A percentile compares a stretch with the other conserved stretches of the same genome.
Evolutionary conservation across 2,888 invertebrate genomes (phyloP).

Genomic region (Dermolepida albohirtum): DNA sequence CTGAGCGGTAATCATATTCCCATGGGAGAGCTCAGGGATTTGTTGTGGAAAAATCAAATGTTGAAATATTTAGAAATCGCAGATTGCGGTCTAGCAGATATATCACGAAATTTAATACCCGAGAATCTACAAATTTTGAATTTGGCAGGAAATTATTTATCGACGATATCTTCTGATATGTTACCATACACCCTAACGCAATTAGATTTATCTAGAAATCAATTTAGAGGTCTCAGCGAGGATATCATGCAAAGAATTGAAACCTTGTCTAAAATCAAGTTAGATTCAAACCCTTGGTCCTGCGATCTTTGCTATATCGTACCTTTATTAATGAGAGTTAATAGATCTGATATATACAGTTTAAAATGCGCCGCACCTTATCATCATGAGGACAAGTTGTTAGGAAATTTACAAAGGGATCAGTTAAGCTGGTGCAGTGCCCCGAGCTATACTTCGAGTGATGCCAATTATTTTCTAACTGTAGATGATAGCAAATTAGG

Average conservation of each 20-base stretch:
- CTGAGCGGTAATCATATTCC: constrained; percentile 78
- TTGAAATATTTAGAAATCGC: constrained; percentile 71
- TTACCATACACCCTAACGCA: constrained; percentile 70
- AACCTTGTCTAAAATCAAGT: constrained; percentile 57
- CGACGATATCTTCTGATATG: constrained; percentile 68
- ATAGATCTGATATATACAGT: constrained; percentile 67
- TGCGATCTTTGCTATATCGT: constrained; percentile 77
- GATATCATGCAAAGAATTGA: constrained; percentile 63
- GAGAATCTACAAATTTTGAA: constrained; percentile 72
- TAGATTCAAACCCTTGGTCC: constrained; percentile 75
- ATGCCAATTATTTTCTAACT: constrained; percentile 63
- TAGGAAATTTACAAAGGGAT: constrained; percentile 62
- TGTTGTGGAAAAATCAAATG: constrained; percentile 68
- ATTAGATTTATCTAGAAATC: constrained; percentile 80
- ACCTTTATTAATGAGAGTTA: constrained; percentile 71
- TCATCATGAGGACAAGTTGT: constrained; percentile 67
- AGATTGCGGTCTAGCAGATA: constrained; percentile 70
- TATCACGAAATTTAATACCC: constrained; percentile 70
- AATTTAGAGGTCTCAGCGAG: constrained; percentile 72
- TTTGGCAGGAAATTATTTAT: constrained; percentile 78
- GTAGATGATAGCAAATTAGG: constrained; percentile 70
- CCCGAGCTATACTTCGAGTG: constrained; percentile 68
- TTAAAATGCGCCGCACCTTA: constrained; percentile 72
- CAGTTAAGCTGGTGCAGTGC: constrained; percentile 69
- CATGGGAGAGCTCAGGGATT: constrained; percentile 67